Percentiles rank a stretch among this genome's conserved stretches.
phyloP scores from a whole-genome alignment of 1,140 invertebrate genomes.

The Agrypnia vestita region DNA sequence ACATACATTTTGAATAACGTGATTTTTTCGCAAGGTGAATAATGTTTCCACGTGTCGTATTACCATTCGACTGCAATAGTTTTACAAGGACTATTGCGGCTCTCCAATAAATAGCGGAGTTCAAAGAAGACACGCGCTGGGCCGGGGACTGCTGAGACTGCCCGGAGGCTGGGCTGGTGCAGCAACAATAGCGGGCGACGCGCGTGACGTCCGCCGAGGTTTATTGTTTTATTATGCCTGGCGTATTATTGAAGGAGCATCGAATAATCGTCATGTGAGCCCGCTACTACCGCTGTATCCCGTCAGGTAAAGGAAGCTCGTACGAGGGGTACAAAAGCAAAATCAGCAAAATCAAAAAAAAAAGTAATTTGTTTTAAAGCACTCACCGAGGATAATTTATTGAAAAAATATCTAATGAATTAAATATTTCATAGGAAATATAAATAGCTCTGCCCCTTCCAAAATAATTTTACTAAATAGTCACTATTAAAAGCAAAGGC shows the following conservation, averaged over 20 bases:
- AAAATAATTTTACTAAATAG: too few species aligned
- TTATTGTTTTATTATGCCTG: slow-evolving; percentile 61
- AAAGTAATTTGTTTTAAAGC: too few species aligned
- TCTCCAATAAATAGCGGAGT: slow-evolving; percentile 33
- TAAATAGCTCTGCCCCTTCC: too few species aligned
- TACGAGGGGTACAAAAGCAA: too few species aligned
- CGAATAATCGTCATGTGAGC: slow-evolving; percentile 16
- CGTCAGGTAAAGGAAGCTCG: too few species aligned
- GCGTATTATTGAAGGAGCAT: slow-evolving; percentile 44
- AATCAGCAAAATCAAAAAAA: too few species aligned
- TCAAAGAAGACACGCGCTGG: slow-evolving; percentile 26
- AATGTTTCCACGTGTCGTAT: slow-evolving; percentile 29
- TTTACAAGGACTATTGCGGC: background rate
- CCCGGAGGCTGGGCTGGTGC: too few species aligned
- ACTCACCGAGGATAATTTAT: too few species aligned
- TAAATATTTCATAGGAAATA: too few species aligned
- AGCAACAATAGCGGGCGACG: background rate
- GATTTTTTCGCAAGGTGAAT: slow-evolving; percentile 22
- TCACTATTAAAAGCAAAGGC: too few species aligned
- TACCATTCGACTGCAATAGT: slow-evolving; percentile 35
- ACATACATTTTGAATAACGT: too few species aligned
- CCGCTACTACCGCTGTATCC: background rate
- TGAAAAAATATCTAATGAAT: too few species aligned
- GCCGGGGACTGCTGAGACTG: background rate
- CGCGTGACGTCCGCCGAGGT: slow-evolving; percentile 57